A percentile compares a stretch with the other conserved stretches of the same genome.
These are phyloP conservation scores for Aphaenogaster rudis DNA, from an alignment of 1,140 invertebrate genomes.

Conservation along the genomic window DNA sequence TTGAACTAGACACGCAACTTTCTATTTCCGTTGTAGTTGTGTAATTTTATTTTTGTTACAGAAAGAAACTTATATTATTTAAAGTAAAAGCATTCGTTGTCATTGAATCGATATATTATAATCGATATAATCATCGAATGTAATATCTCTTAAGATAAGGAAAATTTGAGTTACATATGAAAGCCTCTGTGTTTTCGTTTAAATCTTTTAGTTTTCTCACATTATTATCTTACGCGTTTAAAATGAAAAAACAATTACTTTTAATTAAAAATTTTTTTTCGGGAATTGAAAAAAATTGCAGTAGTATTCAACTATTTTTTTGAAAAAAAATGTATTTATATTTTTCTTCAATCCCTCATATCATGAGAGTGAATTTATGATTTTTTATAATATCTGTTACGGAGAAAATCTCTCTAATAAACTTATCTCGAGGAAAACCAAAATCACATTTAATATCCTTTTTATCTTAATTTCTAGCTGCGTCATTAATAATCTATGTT, in stretches of 20 bases:
- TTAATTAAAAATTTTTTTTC: background rate
- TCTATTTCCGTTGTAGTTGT: background rate
- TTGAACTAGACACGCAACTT: background rate
- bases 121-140: background rate
- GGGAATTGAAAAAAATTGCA: background rate
- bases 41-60: background rate
- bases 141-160: background rate
- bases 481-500: conserved; percentile 23
- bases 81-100: background rate
- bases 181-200: background rate
- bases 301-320: background rate
- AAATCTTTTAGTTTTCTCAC: background rate
- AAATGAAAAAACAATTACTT: background rate
- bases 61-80: background rate
- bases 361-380: background rate
- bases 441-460: background rate
- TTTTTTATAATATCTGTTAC: background rate
- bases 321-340: background rate
- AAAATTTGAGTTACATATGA: background rate
- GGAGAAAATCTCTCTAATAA: background rate
- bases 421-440: background rate
- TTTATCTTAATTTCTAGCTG: conserved; percentile 24
- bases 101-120: background rate
- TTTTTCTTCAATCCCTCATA: no score
- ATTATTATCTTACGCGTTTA: background rate